Evolutionary conservation across 2,797 vertebrate species (phyloP), one percentile per base, ranked within the genome.

Genomic region (Sylvilagus floridanus): DNA sequence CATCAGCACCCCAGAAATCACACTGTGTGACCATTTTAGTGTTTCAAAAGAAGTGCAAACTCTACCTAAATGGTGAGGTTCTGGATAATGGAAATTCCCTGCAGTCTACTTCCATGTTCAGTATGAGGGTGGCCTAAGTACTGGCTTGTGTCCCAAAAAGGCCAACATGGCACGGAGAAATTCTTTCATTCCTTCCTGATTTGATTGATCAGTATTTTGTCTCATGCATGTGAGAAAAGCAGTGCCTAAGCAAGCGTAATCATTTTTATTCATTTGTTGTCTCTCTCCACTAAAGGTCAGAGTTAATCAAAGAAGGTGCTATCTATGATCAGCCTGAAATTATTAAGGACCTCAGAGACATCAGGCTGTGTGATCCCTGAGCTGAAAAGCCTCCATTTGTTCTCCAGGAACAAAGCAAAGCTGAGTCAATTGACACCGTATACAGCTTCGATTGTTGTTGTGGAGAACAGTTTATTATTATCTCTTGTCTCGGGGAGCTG

Each of bases 391-490:
- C 37, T 35, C 14, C 13, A 47, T 28, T 84, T 93, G 17, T 94
- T 95, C 89, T 84, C 42, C n/a, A 84, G 68, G 60, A 96, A 90
- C 84, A 95, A 93, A 89, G 81, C 63, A 81, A 75, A 95, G n/a
- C 91, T 96, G 94, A 96, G 52, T 96, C 84, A 57, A 68, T 88
- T 84, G 86, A 84, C 73, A 50, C 68, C 77, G 65, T 90, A 28
- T 32, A 63, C 22, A 66, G 52, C 73, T 88, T 95, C 35, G 4
- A 14, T 60, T 96, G 72, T 84, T 94, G 90, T 95, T 57, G 14
- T 75, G 37, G n/a, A 87, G 91, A 96, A 95, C 42, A 93, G 84
- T 96, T 95, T 95, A 76, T 93, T 93, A 81, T 95, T 95, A 95
- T 94, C 89, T 92, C 62, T 83, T 75, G 76, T 94, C 79, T 95